These are phyloP conservation scores for Ahaetulla prasina DNA, from an alignment of 2,113 vertebrate species.

Conservation along the genomic window DNA sequence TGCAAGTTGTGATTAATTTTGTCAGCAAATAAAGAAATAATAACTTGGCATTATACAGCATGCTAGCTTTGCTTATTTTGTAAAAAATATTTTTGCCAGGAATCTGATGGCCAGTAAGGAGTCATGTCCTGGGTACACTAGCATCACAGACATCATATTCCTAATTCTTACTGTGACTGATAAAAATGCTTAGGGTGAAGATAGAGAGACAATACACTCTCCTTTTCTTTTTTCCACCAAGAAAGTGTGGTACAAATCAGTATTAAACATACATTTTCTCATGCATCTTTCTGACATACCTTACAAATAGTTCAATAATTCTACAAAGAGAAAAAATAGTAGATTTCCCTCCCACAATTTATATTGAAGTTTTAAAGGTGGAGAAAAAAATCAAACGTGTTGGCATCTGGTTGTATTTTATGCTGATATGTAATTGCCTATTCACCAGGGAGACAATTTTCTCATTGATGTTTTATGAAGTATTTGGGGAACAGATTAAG, in stretches of 20 bases:
- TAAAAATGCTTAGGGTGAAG: not conserved
- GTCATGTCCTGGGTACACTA: not conserved
- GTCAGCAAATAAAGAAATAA: not conserved
- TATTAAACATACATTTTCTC: not conserved
- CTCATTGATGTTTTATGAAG: slow-evolving; percentile 8
- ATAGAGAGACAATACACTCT: not conserved
- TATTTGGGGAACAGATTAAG: slow-evolving; percentile 16
- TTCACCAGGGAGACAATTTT: slow-evolving; percentile 10
- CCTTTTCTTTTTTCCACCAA: not conserved
- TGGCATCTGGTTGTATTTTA: slow-evolving; percentile 6
- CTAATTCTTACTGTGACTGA: not conserved
- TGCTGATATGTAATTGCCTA: not conserved
- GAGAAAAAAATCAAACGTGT: not conserved
- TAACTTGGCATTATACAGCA: not conserved
- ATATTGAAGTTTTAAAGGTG: not conserved
- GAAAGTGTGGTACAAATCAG: not conserved
- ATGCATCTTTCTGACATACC: not conserved
- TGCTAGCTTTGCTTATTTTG: not conserved
- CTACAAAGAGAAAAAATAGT: no score
- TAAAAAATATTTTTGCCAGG: not conserved
- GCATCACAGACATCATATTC: not conserved
- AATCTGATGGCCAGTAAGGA: not conserved
- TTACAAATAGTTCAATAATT: not conserved
- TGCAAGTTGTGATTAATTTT: not conserved
- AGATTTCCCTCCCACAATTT: not conserved